Conservation (phyloP, 2,888 invertebrate genomes). For the Drosophila anceps region DNA sequence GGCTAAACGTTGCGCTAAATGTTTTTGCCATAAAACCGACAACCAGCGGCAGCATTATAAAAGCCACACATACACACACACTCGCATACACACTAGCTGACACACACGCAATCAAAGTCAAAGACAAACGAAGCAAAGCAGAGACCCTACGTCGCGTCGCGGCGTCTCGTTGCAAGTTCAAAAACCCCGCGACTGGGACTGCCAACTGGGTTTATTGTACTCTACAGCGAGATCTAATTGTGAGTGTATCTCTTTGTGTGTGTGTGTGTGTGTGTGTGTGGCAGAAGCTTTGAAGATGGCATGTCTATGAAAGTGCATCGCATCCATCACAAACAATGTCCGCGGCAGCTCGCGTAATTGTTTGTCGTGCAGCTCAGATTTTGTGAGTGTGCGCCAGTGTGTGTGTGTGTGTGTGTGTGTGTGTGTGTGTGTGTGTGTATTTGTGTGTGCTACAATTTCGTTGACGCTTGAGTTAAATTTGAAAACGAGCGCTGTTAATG, state of each 20-base stretch:
- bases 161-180: slow-evolving; percentile 63
- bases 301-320: slow-evolving; percentile 76
- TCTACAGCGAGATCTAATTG: slow-evolving; percentile 67
- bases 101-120: slow-evolving; percentile 52
- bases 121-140: slow-evolving; percentile 45
- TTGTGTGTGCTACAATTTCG: slow-evolving; percentile 61
- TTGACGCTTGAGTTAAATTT: slow-evolving; percentile 78
- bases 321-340: slow-evolving; percentile 70
- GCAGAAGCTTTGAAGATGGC: slow-evolving; percentile 56
- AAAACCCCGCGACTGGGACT: slow-evolving; percentile 65
- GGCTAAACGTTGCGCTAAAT: slow-evolving; percentile 71
- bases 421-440: slow-evolving; percentile 11
- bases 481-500: slow-evolving; percentile 71
- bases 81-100: slow-evolving; percentile 1
- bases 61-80: slow-evolving; percentile 34
- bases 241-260: slow-evolving; percentile 22
- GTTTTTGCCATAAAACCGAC: slow-evolving; percentile 67
- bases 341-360: slow-evolving; percentile 69
- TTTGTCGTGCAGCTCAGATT: slow-evolving; percentile 64
- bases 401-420: slow-evolving; percentile 5
- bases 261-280: slow-evolving; percentile 15
- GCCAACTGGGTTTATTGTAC: slow-evolving; percentile 78
- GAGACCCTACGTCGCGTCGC: slow-evolving; percentile 52
- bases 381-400: slow-evolving; percentile 11
- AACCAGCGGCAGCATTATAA: slow-evolving; percentile 59